phyloP scores from a whole-genome alignment of 2,888 invertebrate species.

The Trichopoda pennipes region DNA sequence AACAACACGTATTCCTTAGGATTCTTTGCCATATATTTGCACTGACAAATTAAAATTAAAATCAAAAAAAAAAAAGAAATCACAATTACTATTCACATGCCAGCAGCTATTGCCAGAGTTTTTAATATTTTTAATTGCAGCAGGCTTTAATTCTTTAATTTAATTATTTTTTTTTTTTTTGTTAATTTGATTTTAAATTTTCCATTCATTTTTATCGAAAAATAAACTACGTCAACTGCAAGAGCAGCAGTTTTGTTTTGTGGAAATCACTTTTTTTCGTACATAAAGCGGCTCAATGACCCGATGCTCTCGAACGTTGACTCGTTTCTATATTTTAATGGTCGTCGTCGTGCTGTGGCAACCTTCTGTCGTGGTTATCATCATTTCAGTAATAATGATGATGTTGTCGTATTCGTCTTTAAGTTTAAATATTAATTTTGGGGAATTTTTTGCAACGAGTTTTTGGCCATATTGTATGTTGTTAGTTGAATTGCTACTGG shows the following conservation, averaged over 20 bases:
- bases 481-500: slow-evolving; percentile 11
- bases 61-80: not conserved
- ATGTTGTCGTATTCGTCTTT: slow-evolving; percentile 16
- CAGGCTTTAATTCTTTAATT: not conserved
- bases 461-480: slow-evolving; percentile 57
- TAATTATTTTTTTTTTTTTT: not conserved
- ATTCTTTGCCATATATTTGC: not conserved
- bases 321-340: slow-evolving; percentile 75
- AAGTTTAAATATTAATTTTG: slow-evolving; percentile 8
- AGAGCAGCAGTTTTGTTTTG: slow-evolving; percentile 20
- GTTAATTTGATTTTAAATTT: slow-evolving; percentile 12
- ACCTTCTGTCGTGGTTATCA: slow-evolving; percentile 71
- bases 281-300: slow-evolving; percentile 76
- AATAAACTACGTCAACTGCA: slow-evolving; percentile 46
- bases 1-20: slow-evolving; percentile 12
- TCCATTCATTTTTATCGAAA: slow-evolving; percentile 8
- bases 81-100: not conserved
- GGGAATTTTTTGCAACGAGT: too few species aligned
- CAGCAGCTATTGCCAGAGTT: not conserved
- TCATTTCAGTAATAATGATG: slow-evolving; percentile 47
- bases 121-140: not conserved
- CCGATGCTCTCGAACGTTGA: slow-evolving; percentile 78
- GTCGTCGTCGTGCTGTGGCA: slow-evolving; percentile 71
- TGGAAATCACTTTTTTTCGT: slow-evolving; percentile 32
- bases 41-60: slow-evolving; percentile 2